A percentile compares a stretch with the other conserved stretches of the same genome.
Conservation (phyloP, 2,797 vertebrate species). For the Naso thynnoides region DNA sequence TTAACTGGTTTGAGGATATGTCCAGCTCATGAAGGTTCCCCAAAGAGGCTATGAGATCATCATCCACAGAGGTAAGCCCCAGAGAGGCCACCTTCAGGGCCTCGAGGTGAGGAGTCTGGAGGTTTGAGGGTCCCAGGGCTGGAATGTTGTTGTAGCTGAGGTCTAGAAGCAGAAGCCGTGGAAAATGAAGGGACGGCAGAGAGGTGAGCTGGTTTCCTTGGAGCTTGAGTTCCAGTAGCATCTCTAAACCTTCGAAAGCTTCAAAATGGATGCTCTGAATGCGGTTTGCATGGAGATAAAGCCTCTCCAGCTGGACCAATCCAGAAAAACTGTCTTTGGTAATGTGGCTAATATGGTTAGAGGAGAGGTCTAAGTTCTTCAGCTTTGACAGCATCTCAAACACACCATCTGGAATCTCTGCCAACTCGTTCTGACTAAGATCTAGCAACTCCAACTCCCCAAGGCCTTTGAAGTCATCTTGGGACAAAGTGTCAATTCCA, state of each 20-base stretch:
- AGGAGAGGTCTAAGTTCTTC: constrained; percentile 93
- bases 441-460: constrained; percentile 89
- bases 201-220: constrained; percentile 89
- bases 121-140: constrained; percentile 76
- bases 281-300: constrained; percentile 92
- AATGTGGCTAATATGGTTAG: constrained; percentile 91
- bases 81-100: constrained; percentile 89
- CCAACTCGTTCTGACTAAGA: constrained; percentile 93
- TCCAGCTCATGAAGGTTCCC: constrained; percentile 94
- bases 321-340: constrained; percentile 92
- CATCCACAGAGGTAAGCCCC: constrained; percentile 86
- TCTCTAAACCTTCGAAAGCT: constrained; percentile 89
- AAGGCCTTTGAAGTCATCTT: constrained; percentile 88
- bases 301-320: constrained; percentile 90
- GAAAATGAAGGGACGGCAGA: constrained; percentile 87
- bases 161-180: constrained; percentile 92
- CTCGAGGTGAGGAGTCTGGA: constrained; percentile 89
- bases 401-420: constrained; percentile 87
- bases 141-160: constrained; percentile 91
- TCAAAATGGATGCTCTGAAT: constrained; percentile 91
- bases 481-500: constrained; percentile 83
- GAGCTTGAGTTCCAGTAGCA: constrained; percentile 94
- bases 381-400: constrained; percentile 90
- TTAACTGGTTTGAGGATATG: constrained; percentile 91
- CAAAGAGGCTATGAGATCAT: constrained; percentile 87